Conservation (phyloP, 2,797 vertebrate species). For the Masticophis lateralis region DNA sequence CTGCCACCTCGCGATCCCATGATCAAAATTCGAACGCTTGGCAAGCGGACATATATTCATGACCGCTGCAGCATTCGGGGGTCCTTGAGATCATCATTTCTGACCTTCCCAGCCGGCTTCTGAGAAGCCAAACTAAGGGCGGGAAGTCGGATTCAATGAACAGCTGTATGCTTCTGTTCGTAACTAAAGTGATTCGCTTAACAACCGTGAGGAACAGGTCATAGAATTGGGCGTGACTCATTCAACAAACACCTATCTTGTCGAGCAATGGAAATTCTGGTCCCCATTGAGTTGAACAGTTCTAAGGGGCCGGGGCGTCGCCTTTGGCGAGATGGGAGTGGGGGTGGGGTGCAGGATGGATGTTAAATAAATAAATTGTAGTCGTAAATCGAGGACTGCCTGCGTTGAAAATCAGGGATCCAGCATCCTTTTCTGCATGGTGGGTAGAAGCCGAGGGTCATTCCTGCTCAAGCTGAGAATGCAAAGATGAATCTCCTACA, state of each 20-base stretch:
- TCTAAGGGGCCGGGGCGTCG: background rate
- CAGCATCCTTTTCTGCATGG: background rate
- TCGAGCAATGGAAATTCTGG: background rate
- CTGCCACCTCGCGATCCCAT: too few relatives aligned
- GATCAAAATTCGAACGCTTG: too few relatives aligned
- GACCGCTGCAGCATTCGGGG: too few relatives aligned
- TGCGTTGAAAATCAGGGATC: background rate
- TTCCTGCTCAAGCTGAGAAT: background rate
- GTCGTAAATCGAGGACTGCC: background rate
- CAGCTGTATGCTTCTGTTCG: rapidly evolving
- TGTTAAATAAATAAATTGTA: too few relatives aligned
- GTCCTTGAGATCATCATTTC: too few relatives aligned
- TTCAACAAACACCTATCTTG: background rate
- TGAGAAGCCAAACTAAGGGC: too few relatives aligned
- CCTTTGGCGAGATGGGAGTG: background rate
- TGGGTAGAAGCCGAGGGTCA: background rate
- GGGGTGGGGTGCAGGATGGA: too few relatives aligned
- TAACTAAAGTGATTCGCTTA: too few relatives aligned
- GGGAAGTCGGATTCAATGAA: background rate
- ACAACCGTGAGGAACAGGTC: background rate
- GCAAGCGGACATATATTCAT: too few relatives aligned
- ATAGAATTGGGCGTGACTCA: background rate
- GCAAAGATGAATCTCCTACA: too few relatives aligned
- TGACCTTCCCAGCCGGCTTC: too few relatives aligned
- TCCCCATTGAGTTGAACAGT: background rate